Conservation (phyloP, 2,888 invertebrate species). For the Lissonota sp. region DNA sequence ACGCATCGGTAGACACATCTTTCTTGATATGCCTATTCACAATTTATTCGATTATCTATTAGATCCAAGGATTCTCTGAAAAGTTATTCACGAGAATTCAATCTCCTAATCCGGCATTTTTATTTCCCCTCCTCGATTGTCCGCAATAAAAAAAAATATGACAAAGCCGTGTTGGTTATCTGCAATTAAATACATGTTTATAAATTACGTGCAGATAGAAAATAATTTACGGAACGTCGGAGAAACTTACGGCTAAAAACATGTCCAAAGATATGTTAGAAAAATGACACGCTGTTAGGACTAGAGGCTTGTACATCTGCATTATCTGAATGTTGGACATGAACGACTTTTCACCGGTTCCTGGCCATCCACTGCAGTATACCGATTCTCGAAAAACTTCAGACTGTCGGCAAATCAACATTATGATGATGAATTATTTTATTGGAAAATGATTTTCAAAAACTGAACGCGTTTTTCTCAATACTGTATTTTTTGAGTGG, state of each 20-base stretch:
- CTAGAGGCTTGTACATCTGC: constrained; percentile 50
- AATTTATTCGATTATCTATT: not conserved
- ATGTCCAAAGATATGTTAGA: constrained; percentile 55
- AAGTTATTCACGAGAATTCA: not conserved
- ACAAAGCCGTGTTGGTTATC: constrained; percentile 63
- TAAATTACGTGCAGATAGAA: not conserved
- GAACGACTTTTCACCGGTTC: constrained; percentile 33
- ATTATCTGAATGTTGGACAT: constrained; percentile 49
- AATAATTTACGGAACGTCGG: not conserved
- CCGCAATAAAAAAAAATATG: constrained; percentile 61
- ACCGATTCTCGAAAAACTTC: constrained; percentile 44
- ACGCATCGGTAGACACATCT: not conserved
- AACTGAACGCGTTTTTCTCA: too few species aligned
- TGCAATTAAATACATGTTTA: constrained; percentile 9
- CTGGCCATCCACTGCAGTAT: constrained; percentile 53
- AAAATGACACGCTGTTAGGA: constrained; percentile 49
- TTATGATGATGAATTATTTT: not conserved
- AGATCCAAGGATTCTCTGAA: not conserved
- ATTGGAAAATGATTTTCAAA: not conserved
- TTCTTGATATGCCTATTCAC: not conserved
- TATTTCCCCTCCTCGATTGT: constrained; percentile 52
- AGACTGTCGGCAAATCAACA: constrained; percentile 22
- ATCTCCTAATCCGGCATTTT: not conserved
- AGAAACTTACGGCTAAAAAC: constrained; percentile 51
- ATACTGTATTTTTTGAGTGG: too few species aligned